Conservation (phyloP, 2,888 invertebrate species). For the Norana najaformis region DNA sequence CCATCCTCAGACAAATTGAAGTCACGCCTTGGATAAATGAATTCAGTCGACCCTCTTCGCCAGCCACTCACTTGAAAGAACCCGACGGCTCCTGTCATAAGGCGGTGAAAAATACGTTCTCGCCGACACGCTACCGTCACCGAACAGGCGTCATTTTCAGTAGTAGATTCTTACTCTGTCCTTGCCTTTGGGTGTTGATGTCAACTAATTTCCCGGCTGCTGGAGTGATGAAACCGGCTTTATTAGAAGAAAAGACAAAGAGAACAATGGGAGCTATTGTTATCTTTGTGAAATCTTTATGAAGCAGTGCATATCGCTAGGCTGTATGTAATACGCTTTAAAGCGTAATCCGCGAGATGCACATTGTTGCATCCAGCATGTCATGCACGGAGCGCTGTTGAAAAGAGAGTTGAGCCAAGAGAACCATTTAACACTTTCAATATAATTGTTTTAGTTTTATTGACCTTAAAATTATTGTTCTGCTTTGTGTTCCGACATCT, state of each 20-base stretch:
- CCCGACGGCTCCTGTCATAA: neutral
- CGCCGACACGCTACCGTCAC: neutral
- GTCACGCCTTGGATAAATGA: neutral
- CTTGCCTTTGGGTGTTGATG: neutral
- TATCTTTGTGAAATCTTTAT: neutral
- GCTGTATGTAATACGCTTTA: neutral
- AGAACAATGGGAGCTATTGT: neutral
- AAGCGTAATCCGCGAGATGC: neutral
- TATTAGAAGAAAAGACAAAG: neutral
- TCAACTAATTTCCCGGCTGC: neutral
- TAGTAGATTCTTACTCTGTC: too few species aligned
- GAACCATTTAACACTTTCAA: conserved; percentile 3
- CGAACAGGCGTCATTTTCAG: neutral
- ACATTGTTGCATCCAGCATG: neutral
- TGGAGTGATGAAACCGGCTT: neutral
- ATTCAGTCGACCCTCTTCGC: neutral
- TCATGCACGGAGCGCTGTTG: neutral
- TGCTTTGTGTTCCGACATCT: neutral
- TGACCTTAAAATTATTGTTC: neutral
- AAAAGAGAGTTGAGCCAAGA: neutral
- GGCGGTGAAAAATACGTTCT: neutral
- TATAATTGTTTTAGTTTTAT: neutral
- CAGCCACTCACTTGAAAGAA: neutral
- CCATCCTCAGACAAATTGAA: neutral
- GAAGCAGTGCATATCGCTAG: neutral